Conservation (phyloP, 2,797 vertebrate genomes). For the Sebastes nivosus region DNA sequence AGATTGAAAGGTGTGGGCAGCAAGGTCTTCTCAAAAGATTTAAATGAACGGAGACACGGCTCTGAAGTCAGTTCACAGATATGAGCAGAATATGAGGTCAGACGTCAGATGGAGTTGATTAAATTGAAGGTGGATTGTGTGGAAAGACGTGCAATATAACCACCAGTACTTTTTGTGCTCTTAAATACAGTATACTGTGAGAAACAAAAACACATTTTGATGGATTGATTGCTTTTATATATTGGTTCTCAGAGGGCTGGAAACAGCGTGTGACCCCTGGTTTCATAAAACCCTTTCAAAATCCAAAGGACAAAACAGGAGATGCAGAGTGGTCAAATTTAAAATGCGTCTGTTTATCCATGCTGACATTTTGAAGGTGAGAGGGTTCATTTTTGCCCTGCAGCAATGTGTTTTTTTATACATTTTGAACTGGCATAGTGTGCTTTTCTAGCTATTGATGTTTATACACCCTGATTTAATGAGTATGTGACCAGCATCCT, state of each 20-base stretch:
- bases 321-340: slow-evolving; percentile 19
- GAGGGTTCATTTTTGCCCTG: background rate
- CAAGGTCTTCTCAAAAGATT: slow-evolving; percentile 2
- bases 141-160: background rate
- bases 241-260: background rate
- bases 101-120: background rate
- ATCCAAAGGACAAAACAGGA: background rate
- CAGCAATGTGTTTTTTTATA: slow-evolving; percentile 28
- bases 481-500: slow-evolving; percentile 10
- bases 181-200: background rate
- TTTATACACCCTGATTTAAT: slow-evolving; percentile 13
- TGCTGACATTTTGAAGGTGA: slow-evolving; percentile 37
- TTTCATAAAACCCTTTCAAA: background rate
- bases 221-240: background rate
- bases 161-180: background rate
- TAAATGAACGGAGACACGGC: background rate
- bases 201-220: background rate
- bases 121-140: background rate
- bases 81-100: background rate
- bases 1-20: slow-evolving; percentile 8
- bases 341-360: slow-evolving; percentile 18
- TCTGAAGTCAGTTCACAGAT: background rate
- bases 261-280: background rate
- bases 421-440: background rate
- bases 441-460: background rate